Conservation (phyloP, 2,888 invertebrate species). For the Crematogaster levior region DNA sequence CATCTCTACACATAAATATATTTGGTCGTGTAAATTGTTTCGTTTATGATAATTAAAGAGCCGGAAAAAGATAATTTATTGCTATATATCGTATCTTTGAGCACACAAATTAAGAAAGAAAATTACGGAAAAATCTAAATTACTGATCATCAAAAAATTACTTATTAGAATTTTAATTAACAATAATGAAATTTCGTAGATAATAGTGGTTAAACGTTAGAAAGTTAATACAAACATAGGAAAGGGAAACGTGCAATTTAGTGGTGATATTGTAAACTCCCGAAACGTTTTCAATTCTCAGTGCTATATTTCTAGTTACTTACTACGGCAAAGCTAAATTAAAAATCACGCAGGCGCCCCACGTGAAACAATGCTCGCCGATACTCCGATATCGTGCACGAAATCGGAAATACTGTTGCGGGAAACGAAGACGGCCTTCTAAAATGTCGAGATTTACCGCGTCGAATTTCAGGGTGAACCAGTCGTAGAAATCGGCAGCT, state of each 20-base stretch:
- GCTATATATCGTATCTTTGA: too few relatives aligned
- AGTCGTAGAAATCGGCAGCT: slow-evolving; percentile 66
- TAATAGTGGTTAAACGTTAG: neutral
- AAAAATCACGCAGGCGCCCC: neutral
- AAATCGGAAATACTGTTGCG: slow-evolving; percentile 58
- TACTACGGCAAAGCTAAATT: neutral
- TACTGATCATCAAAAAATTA: neutral
- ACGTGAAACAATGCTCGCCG: slow-evolving; percentile 67
- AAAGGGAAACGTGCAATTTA: neutral
- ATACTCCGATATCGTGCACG: slow-evolving; percentile 65
- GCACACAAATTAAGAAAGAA: neutral
- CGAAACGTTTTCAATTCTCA: neutral
- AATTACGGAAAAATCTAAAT: neutral
- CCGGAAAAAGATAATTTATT: neutral
- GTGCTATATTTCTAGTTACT: neutral
- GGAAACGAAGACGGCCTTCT: slow-evolving; percentile 41
- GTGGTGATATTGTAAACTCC: neutral
- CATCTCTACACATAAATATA: slow-evolving; percentile 54
- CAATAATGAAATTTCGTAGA: neutral
- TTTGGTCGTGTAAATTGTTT: slow-evolving; percentile 51
- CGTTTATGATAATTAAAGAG: slow-evolving; percentile 64
- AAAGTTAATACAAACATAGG: neutral
- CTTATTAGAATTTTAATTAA: neutral
- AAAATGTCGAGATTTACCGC: slow-evolving; percentile 72
- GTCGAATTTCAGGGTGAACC: slow-evolving; percentile 71